phyloP scores from a whole-genome alignment of 2,113 vertebrate species.

The Prietella phreatophila region DNA sequence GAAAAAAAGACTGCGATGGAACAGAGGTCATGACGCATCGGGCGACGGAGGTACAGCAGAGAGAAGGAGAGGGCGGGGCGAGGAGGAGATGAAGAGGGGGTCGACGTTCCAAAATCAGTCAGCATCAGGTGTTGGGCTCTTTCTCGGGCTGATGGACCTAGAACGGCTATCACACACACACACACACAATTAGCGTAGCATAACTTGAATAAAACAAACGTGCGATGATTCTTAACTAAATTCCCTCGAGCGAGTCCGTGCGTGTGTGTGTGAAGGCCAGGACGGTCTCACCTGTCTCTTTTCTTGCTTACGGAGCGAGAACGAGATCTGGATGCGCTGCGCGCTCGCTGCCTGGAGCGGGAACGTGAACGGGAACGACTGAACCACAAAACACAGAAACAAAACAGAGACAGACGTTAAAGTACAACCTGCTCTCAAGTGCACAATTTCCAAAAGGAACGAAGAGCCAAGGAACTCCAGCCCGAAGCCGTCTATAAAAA shows the following conservation, averaged over 20 bases:
- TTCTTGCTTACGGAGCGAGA: constrained; percentile 68
- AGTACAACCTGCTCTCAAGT: not conserved
- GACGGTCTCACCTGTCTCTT: constrained; percentile 66
- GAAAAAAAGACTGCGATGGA: not conserved
- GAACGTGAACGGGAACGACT: constrained; percentile 67
- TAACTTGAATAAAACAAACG: not conserved
- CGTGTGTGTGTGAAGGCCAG: too few species aligned
- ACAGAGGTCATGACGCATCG: not conserved
- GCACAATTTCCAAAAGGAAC: not conserved
- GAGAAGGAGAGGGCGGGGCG: not conserved
- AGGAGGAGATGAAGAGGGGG: not conserved
- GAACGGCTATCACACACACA: constrained; percentile 66
- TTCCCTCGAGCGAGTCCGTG: not conserved
- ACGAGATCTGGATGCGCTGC: constrained; percentile 57
- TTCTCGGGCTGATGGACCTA: constrained; percentile 70
- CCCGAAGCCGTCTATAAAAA: not conserved
- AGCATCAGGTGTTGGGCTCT: constrained; percentile 66
- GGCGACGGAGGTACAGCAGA: not conserved
- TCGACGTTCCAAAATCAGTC: constrained; percentile 61
- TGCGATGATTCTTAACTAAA: too few species aligned
- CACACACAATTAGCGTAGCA: not conserved
- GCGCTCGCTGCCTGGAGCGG: constrained; percentile 54
- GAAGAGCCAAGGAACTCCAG: not conserved
- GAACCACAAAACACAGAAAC: not conserved
- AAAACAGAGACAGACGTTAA: not conserved